Base-by-base conservation (phyloP, 2,113 vertebrate species). In the Anolis carolinensis region DNA sequence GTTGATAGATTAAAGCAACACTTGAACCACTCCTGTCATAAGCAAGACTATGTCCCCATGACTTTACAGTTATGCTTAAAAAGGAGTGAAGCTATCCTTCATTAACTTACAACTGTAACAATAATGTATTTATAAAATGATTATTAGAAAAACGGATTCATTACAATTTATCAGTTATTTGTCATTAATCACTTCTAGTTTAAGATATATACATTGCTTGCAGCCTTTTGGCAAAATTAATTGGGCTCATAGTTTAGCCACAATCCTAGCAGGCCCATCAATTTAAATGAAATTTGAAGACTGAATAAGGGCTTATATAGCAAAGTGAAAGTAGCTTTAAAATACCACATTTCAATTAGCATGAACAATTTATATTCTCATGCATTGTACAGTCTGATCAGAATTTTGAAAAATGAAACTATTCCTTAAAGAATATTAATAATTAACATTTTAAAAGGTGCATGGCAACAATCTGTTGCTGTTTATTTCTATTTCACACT, bases 401-500 rank as follows among this genome's bases (percentile, higher is more conserved):
- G 55, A 79, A 79, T 48, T n/a, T 44, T 62, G 79, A 79, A 78
- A 78, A 79, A 16, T 59, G 25, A 79, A 50, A 36, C 84, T 62
- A 9, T 71, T 79, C 67, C 30, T 16, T 62, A 11, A 63, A 85
- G 52, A 34, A 59, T 72, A 23, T 44, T 79, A 79, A 79, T 85
- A 55, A 44, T 62, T 59, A 59, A 39, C 50, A 27, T 11, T 81
- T 2, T 18, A 83, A 72, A 82, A 71, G 30, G 36, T 11, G 72
- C 27, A 32, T 62, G 39, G 14, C 59, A 88, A 65, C 30, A 59
- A 77, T 8, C 39, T 76, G 20, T 79, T 75, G 85, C 80, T 86
- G 50, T 71, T 71, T 78, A 71, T 79, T 78, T 85, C 68, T 68
- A 77, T 79, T 71, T 68, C 34, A 71, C 65, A 79, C n/a, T 30